Evolutionary conservation across 2,113 vertebrate genomes (phyloP), one percentile per base, ranked within the genome.

Genomic region (Bubalus kerabau): DNA sequence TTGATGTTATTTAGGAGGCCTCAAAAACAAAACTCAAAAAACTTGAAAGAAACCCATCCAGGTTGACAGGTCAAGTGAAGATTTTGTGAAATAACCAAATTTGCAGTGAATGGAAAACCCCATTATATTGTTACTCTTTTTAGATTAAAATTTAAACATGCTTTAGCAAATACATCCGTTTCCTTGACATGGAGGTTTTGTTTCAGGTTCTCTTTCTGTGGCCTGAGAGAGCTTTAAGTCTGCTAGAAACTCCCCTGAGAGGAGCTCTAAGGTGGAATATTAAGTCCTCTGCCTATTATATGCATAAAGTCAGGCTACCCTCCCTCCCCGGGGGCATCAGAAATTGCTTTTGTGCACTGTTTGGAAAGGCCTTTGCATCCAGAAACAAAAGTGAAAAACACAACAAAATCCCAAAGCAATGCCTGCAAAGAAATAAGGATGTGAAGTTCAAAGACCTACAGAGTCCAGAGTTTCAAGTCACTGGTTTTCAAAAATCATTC

Each of bases 381-480:
- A 91, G 78, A 97, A 95, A 78, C 67, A 56, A 89, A 95, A 93
- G 28, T 74, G 74, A 92, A 83, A 23, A 82, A 36, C 30, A 82
- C 48, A 54, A 82, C 76, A 80, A 81, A 16, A 32, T 11, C 16
- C 48, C 46, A 52, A 97, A 71, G 48, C 74, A 60, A 11, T 46
- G 26, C 6, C 28, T 9, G 0, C 28, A 6, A 46, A 95, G 52
- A 96, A 71, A 78, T 46, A 88, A 92, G 89, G 60, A 6, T 76
- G 40, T 0, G 0, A 78, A 36, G 67, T 71, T 46, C 86, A 60
- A 91, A 91, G 93, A 83, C 57, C 40, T 57, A 28, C 26, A 59
- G 40, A 71, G 54, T 14, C n/a, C 8, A 24, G 62, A 90, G 9
- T 56, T 81, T 52, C 43, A 60, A 95, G 83, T 83, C 80, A 19